Conservation (phyloP, 2,888 invertebrate genomes). For the Punctoribates punctum region DNA sequence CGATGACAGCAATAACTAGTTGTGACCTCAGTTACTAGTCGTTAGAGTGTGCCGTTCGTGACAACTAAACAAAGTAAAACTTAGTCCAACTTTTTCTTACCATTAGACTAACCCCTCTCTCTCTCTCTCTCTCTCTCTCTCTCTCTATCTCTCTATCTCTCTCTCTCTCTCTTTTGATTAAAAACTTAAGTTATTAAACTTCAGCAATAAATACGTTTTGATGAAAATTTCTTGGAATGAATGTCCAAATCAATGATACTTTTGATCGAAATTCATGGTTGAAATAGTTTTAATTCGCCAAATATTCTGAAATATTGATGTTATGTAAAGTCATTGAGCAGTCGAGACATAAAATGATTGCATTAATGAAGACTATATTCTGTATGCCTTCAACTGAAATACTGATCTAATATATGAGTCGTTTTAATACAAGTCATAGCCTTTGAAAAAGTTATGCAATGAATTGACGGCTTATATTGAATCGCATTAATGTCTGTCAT, state of each 20-base stretch:
- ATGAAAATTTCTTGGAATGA: too few relatives aligned
- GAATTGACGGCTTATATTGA: slow-evolving; percentile 8
- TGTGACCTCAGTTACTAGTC: background rate
- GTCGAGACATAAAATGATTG: background rate
- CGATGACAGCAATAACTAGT: background rate
- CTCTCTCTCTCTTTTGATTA: too few relatives aligned
- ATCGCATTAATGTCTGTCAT: slow-evolving; percentile 3
- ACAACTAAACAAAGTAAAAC: background rate
- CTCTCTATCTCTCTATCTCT: too few relatives aligned
- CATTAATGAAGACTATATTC: background rate
- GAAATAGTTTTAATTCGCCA: too few relatives aligned
- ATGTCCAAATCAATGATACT: too few relatives aligned
- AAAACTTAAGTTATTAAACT: too few relatives aligned
- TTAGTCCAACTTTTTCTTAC: background rate
- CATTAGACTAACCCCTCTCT: too few relatives aligned
- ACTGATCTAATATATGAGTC: background rate
- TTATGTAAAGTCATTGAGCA: background rate
- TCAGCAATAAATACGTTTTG: too few relatives aligned
- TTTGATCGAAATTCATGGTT: too few relatives aligned
- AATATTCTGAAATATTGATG: too few relatives aligned
- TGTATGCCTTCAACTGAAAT: background rate
- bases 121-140: too few relatives aligned
- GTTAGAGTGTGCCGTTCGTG: background rate
- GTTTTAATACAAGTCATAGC: too few relatives aligned
- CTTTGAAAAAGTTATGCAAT: background rate